Evolutionary conservation across 2,888 invertebrate species (phyloP).

Genomic region (Neoscelio sp.): DNA sequence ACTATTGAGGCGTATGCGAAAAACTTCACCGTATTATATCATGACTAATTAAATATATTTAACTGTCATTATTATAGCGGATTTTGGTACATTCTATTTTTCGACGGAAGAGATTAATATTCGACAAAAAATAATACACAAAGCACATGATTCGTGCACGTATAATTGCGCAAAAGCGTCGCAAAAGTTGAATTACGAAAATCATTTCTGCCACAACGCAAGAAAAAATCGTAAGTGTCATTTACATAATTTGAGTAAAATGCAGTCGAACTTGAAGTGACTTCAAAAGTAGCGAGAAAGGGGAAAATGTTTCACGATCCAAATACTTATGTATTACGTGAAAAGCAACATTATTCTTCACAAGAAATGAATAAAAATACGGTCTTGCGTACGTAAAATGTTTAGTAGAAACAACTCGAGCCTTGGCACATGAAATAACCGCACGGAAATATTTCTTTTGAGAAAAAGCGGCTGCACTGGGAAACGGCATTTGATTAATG

Average conservation of each 20-base stretch:
- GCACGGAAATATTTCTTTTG: neutral
- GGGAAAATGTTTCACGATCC: neutral
- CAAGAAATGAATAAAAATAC: neutral
- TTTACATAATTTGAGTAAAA: constrained; percentile 13
- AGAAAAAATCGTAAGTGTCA: constrained; percentile 16
- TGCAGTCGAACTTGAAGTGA: constrained; percentile 7
- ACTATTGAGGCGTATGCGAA: too few relatives aligned
- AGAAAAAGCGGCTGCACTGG: neutral
- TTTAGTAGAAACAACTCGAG: constrained; percentile 1
- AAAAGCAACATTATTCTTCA: neutral
- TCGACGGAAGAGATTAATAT: neutral
- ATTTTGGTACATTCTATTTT: neutral
- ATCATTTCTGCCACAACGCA: neutral
- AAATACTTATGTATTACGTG: neutral
- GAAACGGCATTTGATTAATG: constrained; percentile 10
- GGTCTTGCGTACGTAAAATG: neutral
- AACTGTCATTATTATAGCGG: neutral
- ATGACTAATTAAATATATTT: neutral
- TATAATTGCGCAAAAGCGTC: neutral
- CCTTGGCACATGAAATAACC: neutral
- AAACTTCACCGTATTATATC: neutral
- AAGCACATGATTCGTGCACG: neutral
- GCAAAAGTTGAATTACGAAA: neutral
- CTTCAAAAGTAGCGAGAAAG: neutral
- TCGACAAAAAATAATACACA: constrained; percentile 2